These are phyloP conservation scores for Ormia ochracea DNA, from an alignment of 2,888 invertebrate genomes.

Conservation along the genomic window DNA sequence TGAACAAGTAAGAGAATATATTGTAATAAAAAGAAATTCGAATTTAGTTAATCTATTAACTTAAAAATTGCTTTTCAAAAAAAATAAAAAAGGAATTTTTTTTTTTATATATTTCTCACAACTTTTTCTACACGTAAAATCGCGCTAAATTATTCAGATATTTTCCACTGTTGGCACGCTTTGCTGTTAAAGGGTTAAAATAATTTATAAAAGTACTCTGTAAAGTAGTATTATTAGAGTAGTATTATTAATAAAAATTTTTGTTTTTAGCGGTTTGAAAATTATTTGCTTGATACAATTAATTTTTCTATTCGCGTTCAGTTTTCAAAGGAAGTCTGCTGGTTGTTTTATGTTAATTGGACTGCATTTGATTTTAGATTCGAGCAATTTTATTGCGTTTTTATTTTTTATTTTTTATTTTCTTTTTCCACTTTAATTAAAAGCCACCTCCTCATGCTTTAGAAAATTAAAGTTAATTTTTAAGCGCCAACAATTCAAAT, in stretches of 20 bases:
- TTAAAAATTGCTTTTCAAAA: no score
- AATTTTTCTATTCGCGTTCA: conserved; percentile 1
- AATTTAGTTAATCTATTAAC: no score
- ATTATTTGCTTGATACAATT: background rate
- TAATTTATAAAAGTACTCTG: background rate
- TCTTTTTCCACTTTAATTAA: conserved; percentile 2
- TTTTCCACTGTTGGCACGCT: no score
- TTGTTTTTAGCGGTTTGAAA: background rate
- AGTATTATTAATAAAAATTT: background rate
- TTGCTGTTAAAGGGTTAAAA: background rate
- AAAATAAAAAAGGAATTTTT: no score
- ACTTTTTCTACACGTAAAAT: background rate
- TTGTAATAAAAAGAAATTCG: no score
- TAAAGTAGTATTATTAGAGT: background rate
- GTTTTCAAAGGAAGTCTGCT: conserved; percentile 23
- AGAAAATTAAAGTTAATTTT: no score
- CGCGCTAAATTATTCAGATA: background rate
- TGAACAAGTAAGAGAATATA: no score
- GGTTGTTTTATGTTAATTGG: conserved; percentile 19
- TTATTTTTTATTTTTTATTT: background rate
- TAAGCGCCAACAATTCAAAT: no score
- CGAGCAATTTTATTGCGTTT: conserved; percentile 3
- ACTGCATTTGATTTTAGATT: background rate
- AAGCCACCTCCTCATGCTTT: no score
- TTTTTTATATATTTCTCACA: no score